Conservation (phyloP, 2,888 invertebrate genomes). For the Melitaea athalia region DNA sequence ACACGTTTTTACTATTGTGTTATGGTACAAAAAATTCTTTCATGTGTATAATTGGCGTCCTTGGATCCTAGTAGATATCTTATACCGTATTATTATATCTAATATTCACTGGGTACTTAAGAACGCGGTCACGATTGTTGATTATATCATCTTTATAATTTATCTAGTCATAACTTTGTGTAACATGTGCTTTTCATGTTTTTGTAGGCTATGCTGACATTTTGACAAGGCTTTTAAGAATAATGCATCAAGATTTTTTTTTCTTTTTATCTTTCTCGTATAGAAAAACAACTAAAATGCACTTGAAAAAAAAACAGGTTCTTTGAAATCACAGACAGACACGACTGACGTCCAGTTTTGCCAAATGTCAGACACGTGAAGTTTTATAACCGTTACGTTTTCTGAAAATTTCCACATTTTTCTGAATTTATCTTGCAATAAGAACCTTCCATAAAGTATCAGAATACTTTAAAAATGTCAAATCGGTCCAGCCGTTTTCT, state of each 20-base stretch:
- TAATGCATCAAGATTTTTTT: neutral
- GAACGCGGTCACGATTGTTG: conserved; percentile 4
- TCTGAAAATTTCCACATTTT: no score
- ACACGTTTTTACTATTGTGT: conserved; percentile 21
- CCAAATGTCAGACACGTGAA: no score
- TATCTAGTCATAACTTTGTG: neutral
- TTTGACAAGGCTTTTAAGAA: neutral
- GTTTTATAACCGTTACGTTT: no score
- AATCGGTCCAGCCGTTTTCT: no score
- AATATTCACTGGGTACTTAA: conserved; percentile 8
- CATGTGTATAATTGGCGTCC: conserved; percentile 21
- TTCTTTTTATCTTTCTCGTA: neutral
- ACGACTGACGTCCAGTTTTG: no score
- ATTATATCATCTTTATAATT: conserved; percentile 14
- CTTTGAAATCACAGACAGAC: no score
- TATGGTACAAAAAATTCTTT: conserved; percentile 19
- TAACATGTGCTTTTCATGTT: neutral
- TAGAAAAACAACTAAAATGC: no score
- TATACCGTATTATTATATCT: no score
- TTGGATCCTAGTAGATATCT: conserved; percentile 20
- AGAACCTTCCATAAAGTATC: no score
- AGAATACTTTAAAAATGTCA: no score
- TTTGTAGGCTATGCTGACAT: neutral
- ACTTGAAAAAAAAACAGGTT: no score
- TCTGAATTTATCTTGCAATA: no score